Conservation (phyloP, 2,888 invertebrate species). For the Drosophila longiperda region DNA sequence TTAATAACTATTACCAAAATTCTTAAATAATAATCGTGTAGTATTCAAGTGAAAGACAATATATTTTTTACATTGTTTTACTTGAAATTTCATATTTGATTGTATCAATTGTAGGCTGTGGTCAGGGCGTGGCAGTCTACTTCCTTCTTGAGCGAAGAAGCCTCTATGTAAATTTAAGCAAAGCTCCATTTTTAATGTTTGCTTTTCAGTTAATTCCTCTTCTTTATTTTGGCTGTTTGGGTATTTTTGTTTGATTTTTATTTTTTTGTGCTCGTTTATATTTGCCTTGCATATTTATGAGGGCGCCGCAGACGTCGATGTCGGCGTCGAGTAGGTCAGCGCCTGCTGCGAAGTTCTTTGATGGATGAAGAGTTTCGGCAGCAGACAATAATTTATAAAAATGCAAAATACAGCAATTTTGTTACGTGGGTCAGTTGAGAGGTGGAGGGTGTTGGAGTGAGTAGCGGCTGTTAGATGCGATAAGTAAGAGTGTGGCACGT, state of each 20-base stretch:
- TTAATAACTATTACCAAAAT: too few relatives aligned
- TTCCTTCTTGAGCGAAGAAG: slow-evolving; percentile 8
- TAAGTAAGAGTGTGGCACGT: slow-evolving; percentile 44
- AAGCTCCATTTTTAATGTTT: slow-evolving; percentile 30
- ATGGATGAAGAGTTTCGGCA: slow-evolving; percentile 57
- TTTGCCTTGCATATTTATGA: slow-evolving; percentile 77
- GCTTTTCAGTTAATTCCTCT: slow-evolving; percentile 3
- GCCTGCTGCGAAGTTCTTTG: slow-evolving; percentile 24
- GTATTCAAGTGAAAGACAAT: background rate
- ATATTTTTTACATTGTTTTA: background rate
- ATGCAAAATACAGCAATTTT: slow-evolving; percentile 7
- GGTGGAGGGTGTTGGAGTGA: background rate
- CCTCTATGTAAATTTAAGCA: slow-evolving; percentile 29
- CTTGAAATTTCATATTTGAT: slow-evolving; percentile 33
- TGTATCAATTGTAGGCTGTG: slow-evolving; percentile 55
- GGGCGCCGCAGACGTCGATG: slow-evolving; percentile 39
- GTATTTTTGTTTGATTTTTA: slow-evolving; percentile 12
- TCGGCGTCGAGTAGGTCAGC: slow-evolving; percentile 6
- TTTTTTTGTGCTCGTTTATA: slow-evolving; percentile 60
- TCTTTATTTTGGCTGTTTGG: background rate
- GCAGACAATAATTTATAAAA: slow-evolving; percentile 39
- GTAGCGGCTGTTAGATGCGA: slow-evolving; percentile 17
- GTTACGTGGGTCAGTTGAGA: background rate
- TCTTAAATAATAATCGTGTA: too few relatives aligned
- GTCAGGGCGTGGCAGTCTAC: slow-evolving; percentile 58